Conservation (phyloP, 2,113 vertebrate genomes). For the Corythornis cristatus region DNA sequence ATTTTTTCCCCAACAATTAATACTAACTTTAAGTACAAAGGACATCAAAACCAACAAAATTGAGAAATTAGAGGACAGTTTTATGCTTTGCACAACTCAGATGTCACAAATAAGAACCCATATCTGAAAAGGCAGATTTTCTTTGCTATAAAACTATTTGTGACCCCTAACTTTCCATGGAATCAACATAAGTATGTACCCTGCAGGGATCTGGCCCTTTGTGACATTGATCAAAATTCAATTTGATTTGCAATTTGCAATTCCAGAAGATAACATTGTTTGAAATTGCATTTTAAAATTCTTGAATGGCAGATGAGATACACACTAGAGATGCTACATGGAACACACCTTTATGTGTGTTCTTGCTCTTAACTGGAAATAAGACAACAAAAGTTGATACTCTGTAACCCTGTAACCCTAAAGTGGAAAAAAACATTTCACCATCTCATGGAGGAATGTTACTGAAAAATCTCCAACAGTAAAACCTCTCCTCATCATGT, state of each 20-base stretch:
- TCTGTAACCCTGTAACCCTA: background rate
- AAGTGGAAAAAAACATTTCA: background rate
- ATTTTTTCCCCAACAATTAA: background rate
- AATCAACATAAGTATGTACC: background rate
- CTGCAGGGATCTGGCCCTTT: background rate
- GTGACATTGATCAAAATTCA: background rate
- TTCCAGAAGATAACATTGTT: background rate
- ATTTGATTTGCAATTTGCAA: background rate
- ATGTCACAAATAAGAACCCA: background rate
- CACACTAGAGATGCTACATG: background rate
- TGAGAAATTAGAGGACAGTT: background rate
- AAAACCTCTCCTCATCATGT: background rate
- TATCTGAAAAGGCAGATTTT: background rate
- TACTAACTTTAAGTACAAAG: background rate
- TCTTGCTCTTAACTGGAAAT: background rate
- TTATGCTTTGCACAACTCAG: background rate
- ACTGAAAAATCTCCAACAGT: background rate
- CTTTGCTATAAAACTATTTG: background rate
- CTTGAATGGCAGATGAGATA: background rate
- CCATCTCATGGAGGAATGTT: background rate
- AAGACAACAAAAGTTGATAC: background rate
- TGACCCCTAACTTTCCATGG: background rate
- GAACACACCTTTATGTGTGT: background rate
- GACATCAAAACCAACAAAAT: background rate
- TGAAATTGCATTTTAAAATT: background rate